These are phyloP conservation scores for Silurus glanis DNA, from an alignment of 2,113 vertebrate genomes.

Conservation along the genomic window DNA sequence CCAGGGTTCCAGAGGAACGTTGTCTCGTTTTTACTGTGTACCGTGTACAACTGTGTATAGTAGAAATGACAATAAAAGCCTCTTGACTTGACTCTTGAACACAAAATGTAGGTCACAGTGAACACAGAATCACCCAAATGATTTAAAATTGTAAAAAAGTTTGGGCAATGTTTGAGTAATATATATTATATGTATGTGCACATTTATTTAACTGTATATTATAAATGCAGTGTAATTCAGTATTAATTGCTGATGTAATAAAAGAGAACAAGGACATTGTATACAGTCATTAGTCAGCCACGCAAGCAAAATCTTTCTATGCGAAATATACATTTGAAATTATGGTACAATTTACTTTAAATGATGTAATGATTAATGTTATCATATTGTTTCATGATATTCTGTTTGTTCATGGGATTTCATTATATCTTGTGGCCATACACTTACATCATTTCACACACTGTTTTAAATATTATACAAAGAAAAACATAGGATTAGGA, in stretches of 20 bases:
- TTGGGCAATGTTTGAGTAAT: neutral
- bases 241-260: neutral
- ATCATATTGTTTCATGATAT: neutral
- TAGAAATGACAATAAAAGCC: no score
- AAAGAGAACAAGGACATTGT: neutral
- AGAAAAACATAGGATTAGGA: neutral
- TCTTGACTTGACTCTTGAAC: no score
- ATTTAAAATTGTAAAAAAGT: neutral
- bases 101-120: neutral
- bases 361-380: neutral
- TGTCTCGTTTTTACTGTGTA: no score
- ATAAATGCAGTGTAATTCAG: neutral
- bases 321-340: neutral
- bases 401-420: no score
- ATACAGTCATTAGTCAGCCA: neutral
- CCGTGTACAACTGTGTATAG: no score
- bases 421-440: neutral
- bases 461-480: neutral
- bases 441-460: neutral
- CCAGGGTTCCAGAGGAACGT: no score
- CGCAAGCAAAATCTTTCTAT: neutral
- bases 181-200: neutral
- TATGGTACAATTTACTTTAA: neutral
- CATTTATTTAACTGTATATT: neutral
- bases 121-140: neutral